Evolutionary conservation across 2,888 invertebrate genomes (phyloP).

Genomic region (Drosophila seclusa): DNA sequence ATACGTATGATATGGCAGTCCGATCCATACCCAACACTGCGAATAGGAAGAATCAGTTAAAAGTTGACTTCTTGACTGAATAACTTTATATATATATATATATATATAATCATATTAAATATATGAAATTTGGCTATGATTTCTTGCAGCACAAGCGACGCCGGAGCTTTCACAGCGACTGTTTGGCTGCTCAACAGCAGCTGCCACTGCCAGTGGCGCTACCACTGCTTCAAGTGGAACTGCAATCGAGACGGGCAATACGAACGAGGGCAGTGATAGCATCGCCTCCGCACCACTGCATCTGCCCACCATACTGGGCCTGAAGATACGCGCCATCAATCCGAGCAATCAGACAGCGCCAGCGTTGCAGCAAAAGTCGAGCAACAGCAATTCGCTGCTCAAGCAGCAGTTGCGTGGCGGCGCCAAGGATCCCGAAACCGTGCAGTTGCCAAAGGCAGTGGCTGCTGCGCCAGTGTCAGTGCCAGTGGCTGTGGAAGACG

Average conservation of each 20-base stretch:
- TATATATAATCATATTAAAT: neutral
- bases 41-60: neutral
- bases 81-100: neutral
- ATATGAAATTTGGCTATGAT: neutral
- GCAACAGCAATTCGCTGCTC: conserved; percentile 76
- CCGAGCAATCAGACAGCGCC: conserved; percentile 37
- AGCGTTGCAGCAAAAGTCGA: conserved; percentile 28
- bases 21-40: too few relatives aligned
- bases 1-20: too few relatives aligned
- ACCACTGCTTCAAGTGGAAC: conserved; percentile 6
- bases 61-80: neutral
- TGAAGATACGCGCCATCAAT: conserved; percentile 78
- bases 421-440: conserved; percentile 71
- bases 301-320: conserved; percentile 81
- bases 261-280: conserved; percentile 42
- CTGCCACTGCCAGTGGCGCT: conserved; percentile 25
- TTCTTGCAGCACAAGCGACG: conserved; percentile 67
- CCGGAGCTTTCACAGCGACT: conserved; percentile 84
- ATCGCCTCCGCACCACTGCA: conserved; percentile 57
- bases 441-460: conserved; percentile 12
- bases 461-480: conserved; percentile 11
- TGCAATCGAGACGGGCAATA: neutral
- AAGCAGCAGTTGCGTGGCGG: conserved; percentile 83
- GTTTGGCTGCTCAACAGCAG: conserved; percentile 68
- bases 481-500: conserved; percentile 39